These are phyloP conservation scores for Paramisgurnus dabryanus DNA, from an alignment of 2,113 vertebrate genomes.

Conservation along the genomic window DNA sequence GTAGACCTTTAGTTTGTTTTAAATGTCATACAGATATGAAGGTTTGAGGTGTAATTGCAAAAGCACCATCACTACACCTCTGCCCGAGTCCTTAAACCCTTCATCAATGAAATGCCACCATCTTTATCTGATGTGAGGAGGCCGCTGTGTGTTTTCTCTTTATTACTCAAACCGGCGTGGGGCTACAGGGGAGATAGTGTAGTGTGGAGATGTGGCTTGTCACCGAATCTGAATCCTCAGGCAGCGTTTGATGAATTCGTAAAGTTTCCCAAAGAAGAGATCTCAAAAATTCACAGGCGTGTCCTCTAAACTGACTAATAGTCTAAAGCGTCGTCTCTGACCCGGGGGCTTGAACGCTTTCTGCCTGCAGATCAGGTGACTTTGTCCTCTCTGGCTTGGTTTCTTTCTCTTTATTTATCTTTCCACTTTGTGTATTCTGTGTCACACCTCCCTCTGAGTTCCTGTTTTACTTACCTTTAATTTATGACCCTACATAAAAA, in stretches of 20 bases:
- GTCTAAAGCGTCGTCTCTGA: not conserved
- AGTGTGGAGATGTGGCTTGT: not conserved
- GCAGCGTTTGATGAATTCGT: not conserved
- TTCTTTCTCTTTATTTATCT: not conserved
- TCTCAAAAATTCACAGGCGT: not conserved
- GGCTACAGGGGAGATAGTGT: too few species aligned
- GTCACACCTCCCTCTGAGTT: not conserved
- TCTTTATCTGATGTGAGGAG: too few species aligned
- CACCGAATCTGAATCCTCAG: constrained; percentile 12
- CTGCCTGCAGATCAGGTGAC: constrained; percentile 32
- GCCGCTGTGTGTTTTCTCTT: not conserved
- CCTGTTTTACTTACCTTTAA: not conserved
- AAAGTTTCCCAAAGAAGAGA: not conserved
- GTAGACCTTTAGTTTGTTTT: too few species aligned
- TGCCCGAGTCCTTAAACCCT: too few species aligned
- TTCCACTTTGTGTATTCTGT: constrained; percentile 55
- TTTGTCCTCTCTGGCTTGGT: constrained; percentile 15
- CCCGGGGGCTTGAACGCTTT: not conserved
- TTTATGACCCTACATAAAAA: not conserved
- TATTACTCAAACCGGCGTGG: not conserved
- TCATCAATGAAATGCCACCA: too few species aligned
- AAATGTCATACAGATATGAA: too few species aligned
- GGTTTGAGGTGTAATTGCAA: too few species aligned
- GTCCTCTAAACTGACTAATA: constrained; percentile 29
- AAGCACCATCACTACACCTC: too few species aligned